Evolutionary conservation across 2,888 invertebrate species (phyloP).

Genomic region (Polydrusus tereticollis): DNA sequence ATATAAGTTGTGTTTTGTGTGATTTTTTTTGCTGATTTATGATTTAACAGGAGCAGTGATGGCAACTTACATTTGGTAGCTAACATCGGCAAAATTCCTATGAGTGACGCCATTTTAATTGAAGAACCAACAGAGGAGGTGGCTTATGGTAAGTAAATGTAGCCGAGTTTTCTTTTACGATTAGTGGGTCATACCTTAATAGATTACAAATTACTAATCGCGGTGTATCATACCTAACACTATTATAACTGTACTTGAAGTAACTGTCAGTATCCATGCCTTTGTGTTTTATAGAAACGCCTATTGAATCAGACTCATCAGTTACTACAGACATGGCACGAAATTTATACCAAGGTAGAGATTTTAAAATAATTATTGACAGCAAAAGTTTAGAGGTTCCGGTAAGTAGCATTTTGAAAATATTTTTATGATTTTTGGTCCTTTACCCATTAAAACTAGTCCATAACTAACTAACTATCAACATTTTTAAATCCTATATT

Average conservation of each 20-base stretch:
- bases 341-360: constrained; percentile 70
- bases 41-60: constrained; percentile 28
- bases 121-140: constrained; percentile 83
- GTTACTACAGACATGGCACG: constrained; percentile 72
- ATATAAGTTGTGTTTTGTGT: neutral
- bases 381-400: constrained; percentile 49
- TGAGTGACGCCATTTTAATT: constrained; percentile 86
- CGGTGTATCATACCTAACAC: no score
- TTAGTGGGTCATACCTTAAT: neutral
- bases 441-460: no score
- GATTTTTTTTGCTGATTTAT: neutral
- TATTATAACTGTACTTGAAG: no score
- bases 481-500: no score
- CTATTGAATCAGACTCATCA: constrained; percentile 70
- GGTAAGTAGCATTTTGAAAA: constrained; percentile 16
- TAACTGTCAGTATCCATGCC: no score
- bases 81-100: constrained; percentile 84
- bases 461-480: no score
- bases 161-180: neutral
- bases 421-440: no score
- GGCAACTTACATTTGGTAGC: constrained; percentile 89
- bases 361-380: constrained; percentile 81
- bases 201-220: no score
- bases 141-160: constrained; percentile 23
- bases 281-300: constrained; percentile 13